A percentile compares a stretch with the other conserved stretches of the same genome.
phyloP scores from a whole-genome alignment of 2,888 invertebrate species.

The Lordiphosa fenestrarum region DNA sequence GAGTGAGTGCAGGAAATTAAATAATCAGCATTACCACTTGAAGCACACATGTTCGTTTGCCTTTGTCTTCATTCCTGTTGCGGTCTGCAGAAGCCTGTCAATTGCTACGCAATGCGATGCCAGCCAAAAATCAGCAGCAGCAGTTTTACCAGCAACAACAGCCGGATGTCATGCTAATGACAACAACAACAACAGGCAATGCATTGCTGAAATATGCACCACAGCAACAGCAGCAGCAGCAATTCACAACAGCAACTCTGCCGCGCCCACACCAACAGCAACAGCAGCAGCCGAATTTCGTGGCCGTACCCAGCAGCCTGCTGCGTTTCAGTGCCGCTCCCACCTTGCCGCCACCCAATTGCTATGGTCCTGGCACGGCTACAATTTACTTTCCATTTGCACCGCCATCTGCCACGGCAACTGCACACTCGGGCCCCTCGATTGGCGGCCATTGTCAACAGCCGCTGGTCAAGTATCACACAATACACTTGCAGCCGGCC shows the following conservation, averaged over 20 bases:
- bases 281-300: slow-evolving; percentile 65
- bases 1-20: slow-evolving; percentile 52
- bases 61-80: slow-evolving; percentile 28
- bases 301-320: slow-evolving; percentile 76
- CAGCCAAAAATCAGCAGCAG: slow-evolving; percentile 29
- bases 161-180: slow-evolving; percentile 75
- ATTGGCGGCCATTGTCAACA: slow-evolving; percentile 53
- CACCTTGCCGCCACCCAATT: slow-evolving; percentile 64
- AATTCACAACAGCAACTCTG: slow-evolving; percentile 63
- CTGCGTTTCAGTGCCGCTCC: slow-evolving; percentile 64
- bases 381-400: slow-evolving; percentile 79
- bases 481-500: slow-evolving; percentile 78
- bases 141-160: slow-evolving; percentile 51
- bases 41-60: slow-evolving; percentile 30
- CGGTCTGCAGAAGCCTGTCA: slow-evolving; percentile 78
- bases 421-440: slow-evolving; percentile 23
- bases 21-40: slow-evolving; percentile 58
- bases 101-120: slow-evolving; percentile 68
- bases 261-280: slow-evolving; percentile 54
- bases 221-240: slow-evolving; percentile 59
- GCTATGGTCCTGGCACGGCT: slow-evolving; percentile 73
- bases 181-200: slow-evolving; percentile 67
- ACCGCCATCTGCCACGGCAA: slow-evolving; percentile 40
- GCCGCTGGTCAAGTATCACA: slow-evolving; percentile 79
- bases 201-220: slow-evolving; percentile 62